A percentile compares a stretch with the other conserved stretches of the same genome.
Evolutionary conservation across 2,113 vertebrate genomes (phyloP).

Genomic region (Hemichromis elongatus): DNA sequence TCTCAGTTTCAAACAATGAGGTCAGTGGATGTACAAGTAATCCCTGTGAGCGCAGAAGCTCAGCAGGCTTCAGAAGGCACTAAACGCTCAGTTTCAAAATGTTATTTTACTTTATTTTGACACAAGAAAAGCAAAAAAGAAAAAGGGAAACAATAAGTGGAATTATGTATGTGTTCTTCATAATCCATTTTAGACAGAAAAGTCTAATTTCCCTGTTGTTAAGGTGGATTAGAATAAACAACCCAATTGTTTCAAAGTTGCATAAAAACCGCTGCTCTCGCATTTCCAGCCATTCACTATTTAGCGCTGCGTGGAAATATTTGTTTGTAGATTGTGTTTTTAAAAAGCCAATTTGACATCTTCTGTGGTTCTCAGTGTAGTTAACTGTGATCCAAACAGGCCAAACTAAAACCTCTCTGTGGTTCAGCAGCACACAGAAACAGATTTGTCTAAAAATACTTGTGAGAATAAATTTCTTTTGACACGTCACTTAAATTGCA

Average conservation of each 20-base stretch:
- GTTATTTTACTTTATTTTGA: neutral
- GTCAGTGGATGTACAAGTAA: neutral
- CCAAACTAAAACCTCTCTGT: fast-evolving
- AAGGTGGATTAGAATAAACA: neutral
- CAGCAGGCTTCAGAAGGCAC: neutral
- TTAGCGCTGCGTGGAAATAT: neutral
- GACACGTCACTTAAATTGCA: neutral
- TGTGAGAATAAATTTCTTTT: neutral
- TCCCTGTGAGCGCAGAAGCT: neutral
- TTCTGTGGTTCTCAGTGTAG: neutral
- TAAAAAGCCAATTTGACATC: neutral
- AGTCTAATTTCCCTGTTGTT: fast-evolving
- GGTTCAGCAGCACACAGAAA: neutral
- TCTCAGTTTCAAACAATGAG: neutral
- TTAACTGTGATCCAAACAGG: neutral
- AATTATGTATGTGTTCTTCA: neutral
- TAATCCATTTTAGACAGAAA: neutral
- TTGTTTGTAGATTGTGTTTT: neutral
- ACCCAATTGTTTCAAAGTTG: neutral
- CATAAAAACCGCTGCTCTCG: neutral
- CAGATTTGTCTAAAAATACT: neutral
- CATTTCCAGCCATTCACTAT: fast-evolving
- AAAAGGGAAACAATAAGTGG: neutral
- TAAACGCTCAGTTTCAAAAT: neutral
- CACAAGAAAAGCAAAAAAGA: neutral